Conservation (phyloP, 37 sponge, comb jelly and placozoan genomes). For the Ianthella basta region DNA sequence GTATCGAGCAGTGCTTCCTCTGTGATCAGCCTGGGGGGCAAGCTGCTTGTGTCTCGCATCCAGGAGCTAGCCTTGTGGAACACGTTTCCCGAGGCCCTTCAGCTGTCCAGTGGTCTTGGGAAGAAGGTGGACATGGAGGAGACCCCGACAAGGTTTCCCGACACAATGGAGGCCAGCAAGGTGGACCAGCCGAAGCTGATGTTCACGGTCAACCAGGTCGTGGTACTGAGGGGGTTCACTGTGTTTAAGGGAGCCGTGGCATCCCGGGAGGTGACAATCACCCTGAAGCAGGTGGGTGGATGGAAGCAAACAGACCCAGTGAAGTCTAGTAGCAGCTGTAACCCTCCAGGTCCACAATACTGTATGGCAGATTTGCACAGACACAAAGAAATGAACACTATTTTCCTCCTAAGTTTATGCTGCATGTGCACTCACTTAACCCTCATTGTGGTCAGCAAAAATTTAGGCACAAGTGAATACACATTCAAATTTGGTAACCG, state of each 20-base stretch:
- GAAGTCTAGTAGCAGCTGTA: not conserved
- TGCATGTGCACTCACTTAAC: too few species aligned
- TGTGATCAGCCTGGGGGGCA: constrained; percentile 60
- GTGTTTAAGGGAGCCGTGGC: constrained; percentile 19
- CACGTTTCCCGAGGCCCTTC: constrained; percentile 63
- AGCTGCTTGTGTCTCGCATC: constrained; percentile 70
- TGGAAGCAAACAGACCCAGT: too few species aligned
- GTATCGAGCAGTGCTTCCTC: constrained; percentile 27
- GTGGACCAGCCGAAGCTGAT: constrained; percentile 23
- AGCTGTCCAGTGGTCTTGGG: constrained; percentile 43
- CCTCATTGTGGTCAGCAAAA: too few species aligned
- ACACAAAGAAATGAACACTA: too few species aligned
- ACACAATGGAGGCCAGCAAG: not conserved
- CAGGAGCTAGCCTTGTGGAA: constrained; percentile 78
- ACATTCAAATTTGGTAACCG: too few species aligned
- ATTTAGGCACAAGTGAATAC: too few species aligned
- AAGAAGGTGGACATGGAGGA: constrained; percentile 51
- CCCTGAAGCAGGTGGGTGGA: not conserved
- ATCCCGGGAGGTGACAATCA: not conserved
- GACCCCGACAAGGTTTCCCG: constrained; percentile 48
- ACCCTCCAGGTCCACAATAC: not conserved
- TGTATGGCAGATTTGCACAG: too few species aligned
- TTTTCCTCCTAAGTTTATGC: too few species aligned
- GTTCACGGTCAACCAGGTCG: constrained; percentile 72
- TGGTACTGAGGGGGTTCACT: constrained; percentile 58